Percentiles rank a stretch among this genome's conserved stretches.
These are phyloP conservation scores for Poecilia gillii DNA, from an alignment of 2,797 vertebrate genomes.

Conservation along the genomic window DNA sequence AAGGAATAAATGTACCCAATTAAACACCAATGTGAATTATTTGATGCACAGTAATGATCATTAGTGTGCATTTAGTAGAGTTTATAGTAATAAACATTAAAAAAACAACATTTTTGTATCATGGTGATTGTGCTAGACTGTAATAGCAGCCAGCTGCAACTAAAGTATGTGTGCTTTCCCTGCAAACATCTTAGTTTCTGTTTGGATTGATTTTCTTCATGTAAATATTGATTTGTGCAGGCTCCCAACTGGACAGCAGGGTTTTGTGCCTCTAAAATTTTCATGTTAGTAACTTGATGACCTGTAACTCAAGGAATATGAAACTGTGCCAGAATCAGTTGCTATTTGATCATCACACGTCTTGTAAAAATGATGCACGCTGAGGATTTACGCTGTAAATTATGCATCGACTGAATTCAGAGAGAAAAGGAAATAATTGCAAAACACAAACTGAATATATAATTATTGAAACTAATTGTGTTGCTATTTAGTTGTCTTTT, in stretches of 20 bases:
- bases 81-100: not conserved
- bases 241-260: conserved; percentile 22
- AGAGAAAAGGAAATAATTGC: not conserved
- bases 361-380: conserved; percentile 2
- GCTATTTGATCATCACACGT: conserved; percentile 33
- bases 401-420: conserved; percentile 2
- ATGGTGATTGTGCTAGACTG: conserved; percentile 21
- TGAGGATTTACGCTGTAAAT: not conserved
- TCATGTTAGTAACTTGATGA: conserved; percentile 48
- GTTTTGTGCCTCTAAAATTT: conserved; percentile 47
- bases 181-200: conserved; percentile 37
- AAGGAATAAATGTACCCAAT: conserved; percentile 16
- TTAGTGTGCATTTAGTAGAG: not conserved
- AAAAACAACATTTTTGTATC: conserved; percentile 3
- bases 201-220: conserved; percentile 43
- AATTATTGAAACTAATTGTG: not conserved
- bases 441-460: conserved; percentile 4
- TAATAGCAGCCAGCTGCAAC: conserved; percentile 33
- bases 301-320: conserved; percentile 33
- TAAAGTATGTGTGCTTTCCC: conserved; percentile 31
- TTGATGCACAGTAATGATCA: conserved; percentile 3
- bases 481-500: not conserved
- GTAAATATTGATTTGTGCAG: conserved; percentile 51
- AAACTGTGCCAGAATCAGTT: conserved; percentile 37
- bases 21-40: not conserved